Evolutionary conservation across 1,140 invertebrate genomes (phyloP), one percentile per base, ranked within the genome.

Genomic region (Meloidogyne chitwoodi): DNA sequence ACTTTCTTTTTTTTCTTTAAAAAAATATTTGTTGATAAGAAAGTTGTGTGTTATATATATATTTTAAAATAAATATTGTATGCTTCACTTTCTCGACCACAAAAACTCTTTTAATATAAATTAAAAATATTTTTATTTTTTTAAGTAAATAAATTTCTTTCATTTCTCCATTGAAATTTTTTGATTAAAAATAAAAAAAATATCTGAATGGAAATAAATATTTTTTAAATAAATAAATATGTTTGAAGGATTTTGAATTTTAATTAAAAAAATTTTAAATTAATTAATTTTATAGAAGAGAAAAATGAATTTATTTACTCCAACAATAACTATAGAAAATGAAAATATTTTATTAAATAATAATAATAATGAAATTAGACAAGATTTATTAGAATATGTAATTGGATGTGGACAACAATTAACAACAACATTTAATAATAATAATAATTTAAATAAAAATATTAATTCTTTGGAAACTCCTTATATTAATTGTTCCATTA

Each of bases 301-400:
- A n/a, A n/a, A n/a, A n/a, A 56, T 38, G 65, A 38, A 29, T 66
- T 66, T 66, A 31, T 31, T 31, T 66, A 22, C 34, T 66, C n/a
- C 65, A 29, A 38, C 65, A 31, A 31, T 10, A 65, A 24, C 22
- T 14, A 29, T 19, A 4, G 34, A 66, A 26, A 66, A 4, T 27
- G 63, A 64, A 16, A 31, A 22, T 31, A 66, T 66, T 8, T 66
- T 65, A n/a, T 19, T 66, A n/a, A 19, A n/a, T 22, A 66, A 65
- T 34, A 34, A 64, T 26, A 64, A 16, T 19, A 48, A 56, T 56
- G 48, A 77, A 68, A 68, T 77, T 41, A 74, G 76, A 8, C 73
- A 77, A 8, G 76, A 77, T 24, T 22, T 77, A 12, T 38, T 77
- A 22, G 76, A 77, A 27, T 77, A 76, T 67, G 76, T 77, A 14